phyloP scores from a whole-genome alignment of 2,888 invertebrate genomes.

The Brachylomia viminalis region DNA sequence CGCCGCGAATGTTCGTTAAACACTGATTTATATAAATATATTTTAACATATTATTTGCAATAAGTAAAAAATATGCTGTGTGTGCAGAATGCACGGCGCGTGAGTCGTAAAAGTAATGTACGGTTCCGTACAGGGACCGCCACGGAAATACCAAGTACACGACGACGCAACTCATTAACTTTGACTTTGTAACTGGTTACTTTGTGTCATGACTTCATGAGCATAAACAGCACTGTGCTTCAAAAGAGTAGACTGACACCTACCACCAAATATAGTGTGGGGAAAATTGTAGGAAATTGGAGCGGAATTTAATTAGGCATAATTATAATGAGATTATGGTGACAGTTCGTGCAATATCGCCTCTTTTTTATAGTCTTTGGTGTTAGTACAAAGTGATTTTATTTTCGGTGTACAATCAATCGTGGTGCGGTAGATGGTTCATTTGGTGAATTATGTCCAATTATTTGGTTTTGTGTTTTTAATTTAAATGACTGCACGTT shows the following conservation, averaged over 20 bases:
- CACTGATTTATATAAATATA: no score
- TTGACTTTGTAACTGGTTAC: background rate
- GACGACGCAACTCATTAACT: background rate
- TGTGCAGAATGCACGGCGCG: no score
- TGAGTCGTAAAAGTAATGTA: no score
- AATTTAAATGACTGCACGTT: slow-evolving; percentile 21
- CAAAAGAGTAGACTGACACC: background rate
- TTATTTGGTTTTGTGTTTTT: slow-evolving; percentile 37
- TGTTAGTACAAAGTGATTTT: slow-evolving; percentile 44
- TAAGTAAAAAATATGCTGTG: no score
- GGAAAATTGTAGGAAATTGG: no score
- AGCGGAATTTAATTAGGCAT: background rate
- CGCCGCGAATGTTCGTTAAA: no score
- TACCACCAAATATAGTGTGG: background rate
- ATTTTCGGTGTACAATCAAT: slow-evolving; percentile 54
- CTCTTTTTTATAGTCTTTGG: slow-evolving; percentile 49
- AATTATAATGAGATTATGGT: background rate
- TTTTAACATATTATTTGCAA: no score
- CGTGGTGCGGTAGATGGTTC: slow-evolving; percentile 29
- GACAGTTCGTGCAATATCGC: background rate
- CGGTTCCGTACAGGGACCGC: no score
- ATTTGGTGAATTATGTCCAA: slow-evolving; percentile 54
- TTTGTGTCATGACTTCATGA: background rate
- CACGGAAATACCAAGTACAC: background rate
- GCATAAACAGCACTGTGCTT: background rate